These are phyloP conservation scores for Takifugu ocellatus DNA, from an alignment of 2,797 vertebrate genomes.

Conservation along the genomic window DNA sequence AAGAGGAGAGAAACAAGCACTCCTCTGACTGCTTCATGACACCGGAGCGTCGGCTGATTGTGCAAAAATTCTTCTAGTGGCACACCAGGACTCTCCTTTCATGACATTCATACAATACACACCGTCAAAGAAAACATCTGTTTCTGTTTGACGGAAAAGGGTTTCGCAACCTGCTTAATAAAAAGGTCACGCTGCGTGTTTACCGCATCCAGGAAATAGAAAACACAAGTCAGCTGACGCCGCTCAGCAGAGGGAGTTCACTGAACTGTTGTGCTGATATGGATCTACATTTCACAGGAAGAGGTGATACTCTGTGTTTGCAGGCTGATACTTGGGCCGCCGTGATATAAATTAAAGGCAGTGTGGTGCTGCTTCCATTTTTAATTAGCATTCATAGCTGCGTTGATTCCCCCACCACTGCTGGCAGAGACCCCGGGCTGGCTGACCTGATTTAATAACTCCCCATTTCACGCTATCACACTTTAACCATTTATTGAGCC, in stretches of 20 bases:
- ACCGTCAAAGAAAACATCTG: neutral
- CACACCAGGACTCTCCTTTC: neutral
- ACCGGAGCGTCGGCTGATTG: slow-evolving; percentile 1
- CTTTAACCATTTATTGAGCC: slow-evolving; percentile 1
- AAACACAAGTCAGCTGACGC: neutral
- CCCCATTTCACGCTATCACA: neutral
- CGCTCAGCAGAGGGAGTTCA: neutral
- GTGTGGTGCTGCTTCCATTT: slow-evolving; percentile 13
- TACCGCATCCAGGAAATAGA: neutral
- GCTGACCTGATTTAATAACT: slow-evolving; percentile 20
- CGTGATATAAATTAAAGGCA: slow-evolving; percentile 3
- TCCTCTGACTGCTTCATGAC: slow-evolving; percentile 5
- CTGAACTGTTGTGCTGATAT: neutral
- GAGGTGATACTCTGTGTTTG: neutral
- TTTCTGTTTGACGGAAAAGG: neutral
- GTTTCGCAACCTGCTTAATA: neutral
- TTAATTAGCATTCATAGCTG: slow-evolving; percentile 24
- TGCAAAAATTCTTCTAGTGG: slow-evolving; percentile 19
- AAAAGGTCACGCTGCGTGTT: slow-evolving; percentile 1
- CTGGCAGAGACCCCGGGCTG: slow-evolving; percentile 5
- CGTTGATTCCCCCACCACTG: slow-evolving; percentile 7
- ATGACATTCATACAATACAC: neutral
- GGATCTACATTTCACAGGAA: neutral
- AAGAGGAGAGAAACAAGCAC: slow-evolving; percentile 17
- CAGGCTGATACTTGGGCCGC: neutral